phyloP scores from a whole-genome alignment of 2,888 invertebrate species.

The Danaus chrysippus region DNA sequence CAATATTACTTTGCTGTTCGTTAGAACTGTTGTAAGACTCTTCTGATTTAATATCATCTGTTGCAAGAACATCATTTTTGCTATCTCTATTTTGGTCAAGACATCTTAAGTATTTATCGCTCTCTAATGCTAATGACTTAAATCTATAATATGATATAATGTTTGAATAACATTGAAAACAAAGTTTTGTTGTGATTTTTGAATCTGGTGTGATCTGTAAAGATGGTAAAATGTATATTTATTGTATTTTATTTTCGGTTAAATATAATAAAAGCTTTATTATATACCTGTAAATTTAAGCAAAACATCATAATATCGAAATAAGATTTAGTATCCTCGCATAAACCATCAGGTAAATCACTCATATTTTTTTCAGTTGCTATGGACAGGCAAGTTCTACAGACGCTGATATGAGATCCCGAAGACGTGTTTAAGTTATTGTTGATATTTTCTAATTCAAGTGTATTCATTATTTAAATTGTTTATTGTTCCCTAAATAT shows the following conservation, averaged over 20 bases:
- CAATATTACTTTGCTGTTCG: slow-evolving; percentile 25
- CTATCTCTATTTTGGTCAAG: slow-evolving; percentile 28
- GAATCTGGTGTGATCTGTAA: slow-evolving; percentile 47
- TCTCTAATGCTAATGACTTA: slow-evolving; percentile 54
- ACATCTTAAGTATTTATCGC: slow-evolving; percentile 47
- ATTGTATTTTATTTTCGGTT: background rate
- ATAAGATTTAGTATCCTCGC: slow-evolving; percentile 36
- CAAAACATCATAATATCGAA: slow-evolving; percentile 54
- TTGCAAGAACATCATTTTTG: slow-evolving; percentile 35
- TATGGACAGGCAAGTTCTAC: slow-evolving; percentile 52
- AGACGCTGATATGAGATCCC: slow-evolving; percentile 29
- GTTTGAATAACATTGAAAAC: slow-evolving; percentile 56
- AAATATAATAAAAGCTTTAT: slow-evolving; percentile 10
- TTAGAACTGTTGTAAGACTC: slow-evolving; percentile 16
- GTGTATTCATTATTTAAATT: too few species aligned
- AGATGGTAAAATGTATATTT: background rate
- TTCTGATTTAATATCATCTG: slow-evolving; percentile 30
- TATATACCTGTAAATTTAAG: slow-evolving; percentile 53
- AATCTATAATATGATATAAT: slow-evolving; percentile 54
- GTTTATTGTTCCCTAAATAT: too few species aligned
- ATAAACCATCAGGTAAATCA: slow-evolving; percentile 37
- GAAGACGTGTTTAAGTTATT: background rate
- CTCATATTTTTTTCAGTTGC: slow-evolving; percentile 46
- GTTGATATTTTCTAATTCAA: background rate
- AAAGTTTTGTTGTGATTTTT: slow-evolving; percentile 51